Evolutionary conservation across 2,113 vertebrate genomes (phyloP), one percentile per base, ranked within the genome.

Genomic region (Thunnus thynnus): DNA sequence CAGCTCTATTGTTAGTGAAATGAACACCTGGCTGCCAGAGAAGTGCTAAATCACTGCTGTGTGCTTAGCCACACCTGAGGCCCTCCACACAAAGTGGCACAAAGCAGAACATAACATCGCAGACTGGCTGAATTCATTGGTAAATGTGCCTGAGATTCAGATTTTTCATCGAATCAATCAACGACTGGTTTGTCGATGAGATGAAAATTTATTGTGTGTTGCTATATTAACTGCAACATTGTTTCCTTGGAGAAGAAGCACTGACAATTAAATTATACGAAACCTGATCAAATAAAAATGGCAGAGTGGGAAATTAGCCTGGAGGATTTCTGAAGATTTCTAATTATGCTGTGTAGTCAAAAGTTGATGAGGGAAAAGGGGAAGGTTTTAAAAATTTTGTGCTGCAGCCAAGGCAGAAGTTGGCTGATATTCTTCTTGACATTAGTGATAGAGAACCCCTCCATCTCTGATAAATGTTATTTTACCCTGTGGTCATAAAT

Each of bases 11-110:
- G 93, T 95, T 91, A 95, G 93, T 95, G 80, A 94, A 95, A 95
- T 95, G 95, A 95, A 92, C 95, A 95, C 95, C 95, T 95, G 95
- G 90, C 92, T 89, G 91, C 88, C 91, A 78, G 86, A 80, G 85
- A 86, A 85, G 91, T 94, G 94, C 84, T 93, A 94, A 93, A 94
- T 94, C 91, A 87, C 78, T 60, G 80, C 71, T 79, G 71, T 88
- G 78, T 87, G 84, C 85, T 86, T 67, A 76, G 75, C 70, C 58
- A 83, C 91, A 89, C 91, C 91, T 93, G 85, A 89, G 83, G 58
- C 86, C 48, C 51, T 56, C 69, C 79, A 75, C 46, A 52, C 82
- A 91, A 57, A 71, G 62, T 83, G 76, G 86, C 86, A 91, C 81
- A 78, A 89, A 89, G 64, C 84, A 83, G 88, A 80, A 84, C 85